Percentiles rank a stretch among this genome's conserved stretches.
phyloP scores from a whole-genome alignment of 2,113 vertebrate genomes.

The Stomatorhinus ivindoensis region DNA sequence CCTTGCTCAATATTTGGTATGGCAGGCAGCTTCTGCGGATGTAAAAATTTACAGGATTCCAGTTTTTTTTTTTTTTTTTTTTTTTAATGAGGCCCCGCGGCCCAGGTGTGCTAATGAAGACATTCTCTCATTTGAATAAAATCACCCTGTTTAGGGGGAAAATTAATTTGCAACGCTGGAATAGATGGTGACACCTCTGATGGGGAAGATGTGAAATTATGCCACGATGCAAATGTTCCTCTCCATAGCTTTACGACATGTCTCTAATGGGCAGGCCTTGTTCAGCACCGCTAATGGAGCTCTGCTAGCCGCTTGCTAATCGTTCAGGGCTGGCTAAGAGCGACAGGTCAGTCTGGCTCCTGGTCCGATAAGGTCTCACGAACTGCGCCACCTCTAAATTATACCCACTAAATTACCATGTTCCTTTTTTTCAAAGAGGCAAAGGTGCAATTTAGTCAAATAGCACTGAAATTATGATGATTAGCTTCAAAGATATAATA shows the following conservation, averaged over 20 bases:
- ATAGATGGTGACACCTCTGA: constrained; percentile 34
- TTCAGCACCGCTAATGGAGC: constrained; percentile 28
- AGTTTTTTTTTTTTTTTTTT: constrained; percentile 30
- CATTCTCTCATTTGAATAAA: constrained; percentile 58
- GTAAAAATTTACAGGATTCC: constrained; percentile 62
- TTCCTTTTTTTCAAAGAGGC: background rate
- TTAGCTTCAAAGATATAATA: constrained; percentile 23
- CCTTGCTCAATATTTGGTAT: constrained; percentile 69
- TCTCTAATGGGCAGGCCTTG: constrained; percentile 12
- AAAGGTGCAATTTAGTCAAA: constrained; percentile 15
- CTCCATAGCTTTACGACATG: constrained; percentile 14
- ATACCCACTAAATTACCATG: background rate
- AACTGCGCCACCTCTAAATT: constrained; percentile 4
- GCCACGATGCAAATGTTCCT: constrained; percentile 32
- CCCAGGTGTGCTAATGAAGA: constrained; percentile 66
- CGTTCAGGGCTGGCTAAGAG: constrained; percentile 12
- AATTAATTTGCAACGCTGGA: constrained; percentile 46
- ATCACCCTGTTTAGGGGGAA: constrained; percentile 39
- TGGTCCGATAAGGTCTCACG: background rate
- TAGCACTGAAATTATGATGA: constrained; percentile 8
- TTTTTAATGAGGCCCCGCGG: constrained; percentile 56
- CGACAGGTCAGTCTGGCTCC: constrained; percentile 11
- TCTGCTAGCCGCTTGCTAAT: constrained; percentile 27
- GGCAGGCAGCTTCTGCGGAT: constrained; percentile 55
- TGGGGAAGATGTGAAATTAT: constrained; percentile 31